A percentile compares a stretch with the other conserved stretches of the same genome.
Evolutionary conservation across 2,888 invertebrate genomes (phyloP).

Genomic region (Neoaliturus tenellus): DNA sequence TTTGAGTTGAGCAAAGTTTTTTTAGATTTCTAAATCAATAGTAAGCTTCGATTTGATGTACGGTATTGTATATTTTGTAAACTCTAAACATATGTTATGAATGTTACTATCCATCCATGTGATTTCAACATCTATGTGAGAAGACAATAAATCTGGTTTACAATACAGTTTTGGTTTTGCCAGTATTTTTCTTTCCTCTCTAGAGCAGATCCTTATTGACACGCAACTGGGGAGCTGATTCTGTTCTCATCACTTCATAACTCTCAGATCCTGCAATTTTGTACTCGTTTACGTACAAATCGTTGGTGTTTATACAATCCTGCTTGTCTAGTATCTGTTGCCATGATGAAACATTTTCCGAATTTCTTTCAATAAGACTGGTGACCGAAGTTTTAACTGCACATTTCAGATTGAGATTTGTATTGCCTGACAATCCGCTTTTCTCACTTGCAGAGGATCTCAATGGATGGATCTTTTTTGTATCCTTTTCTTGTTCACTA

Average conservation of each 20-base stretch:
- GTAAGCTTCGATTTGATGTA: constrained; percentile 31
- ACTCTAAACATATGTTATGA: constrained; percentile 41
- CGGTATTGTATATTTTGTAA: constrained; percentile 41
- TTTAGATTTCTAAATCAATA: not conserved
- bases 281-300: not conserved
- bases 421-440: not conserved
- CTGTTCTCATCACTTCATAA: not conserved
- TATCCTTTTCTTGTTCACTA: not conserved
- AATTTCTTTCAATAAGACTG: constrained; percentile 21
- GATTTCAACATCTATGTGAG: constrained; percentile 43
- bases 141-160: constrained; percentile 49
- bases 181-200: not conserved
- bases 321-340: not conserved
- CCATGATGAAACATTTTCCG: not conserved
- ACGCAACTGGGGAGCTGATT: constrained; percentile 16
- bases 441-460: not conserved
- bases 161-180: constrained; percentile 16
- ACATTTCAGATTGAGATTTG: not conserved
- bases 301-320: not conserved
- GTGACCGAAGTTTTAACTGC: constrained; percentile 30
- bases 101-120: constrained; percentile 51
- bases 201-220: not conserved
- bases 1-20: constrained; percentile 3
- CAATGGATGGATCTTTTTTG: not conserved
- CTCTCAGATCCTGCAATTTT: constrained; percentile 1